Base-by-base conservation (phyloP, 2,888 invertebrate species). In the Eristalis pertinax region DNA sequence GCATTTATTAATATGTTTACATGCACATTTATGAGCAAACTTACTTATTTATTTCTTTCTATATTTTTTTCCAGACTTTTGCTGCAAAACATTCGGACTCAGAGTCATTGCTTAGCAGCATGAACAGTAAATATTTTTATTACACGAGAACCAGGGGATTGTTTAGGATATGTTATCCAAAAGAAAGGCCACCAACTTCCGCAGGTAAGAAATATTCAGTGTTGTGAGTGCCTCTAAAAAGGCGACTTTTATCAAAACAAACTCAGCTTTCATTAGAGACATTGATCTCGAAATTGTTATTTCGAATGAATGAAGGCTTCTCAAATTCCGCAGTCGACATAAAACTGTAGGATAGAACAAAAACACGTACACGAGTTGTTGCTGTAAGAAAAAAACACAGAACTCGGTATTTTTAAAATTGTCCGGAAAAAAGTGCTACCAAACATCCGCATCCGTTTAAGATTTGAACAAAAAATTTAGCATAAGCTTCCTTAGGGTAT, bases 81-180 rank as follows among this genome's bases (percentile, higher is more conserved):
- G 95, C 96, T 88, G 94, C 95, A 89, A 96, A 96, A 93, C 95
- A 96, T 93, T 93, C 94, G n/a, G 95, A 96, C 89, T 96, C 96
- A 87, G 95, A 94, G 90, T 94, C 95, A 50, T 94, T 97, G 90
- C 93, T 97, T 90, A 96, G 96, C 91, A 96, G 95, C 91, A 95
- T 98, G 93, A 97, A 97, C 93, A 94, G 94, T 67, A 97, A 98
- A 94, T 97, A 97, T 92, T 97, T 95, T 92, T 98, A 96, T 94
- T 98, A 96, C 94, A 97, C 98, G 88, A 95, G 99, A 93, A 98
- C 98, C 92, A 96, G 97, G 92, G 99, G 99, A 89, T 95, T 99
- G 77, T 98, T 98, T 95, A 95, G 98, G 93, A 96, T 97, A 93
- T 99, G 98, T 93, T 99, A 98, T 93, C 98, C 98, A 56, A 98